These are phyloP conservation scores for Agrypnus murinus DNA, from an alignment of 2,888 invertebrate species.

Conservation along the genomic window DNA sequence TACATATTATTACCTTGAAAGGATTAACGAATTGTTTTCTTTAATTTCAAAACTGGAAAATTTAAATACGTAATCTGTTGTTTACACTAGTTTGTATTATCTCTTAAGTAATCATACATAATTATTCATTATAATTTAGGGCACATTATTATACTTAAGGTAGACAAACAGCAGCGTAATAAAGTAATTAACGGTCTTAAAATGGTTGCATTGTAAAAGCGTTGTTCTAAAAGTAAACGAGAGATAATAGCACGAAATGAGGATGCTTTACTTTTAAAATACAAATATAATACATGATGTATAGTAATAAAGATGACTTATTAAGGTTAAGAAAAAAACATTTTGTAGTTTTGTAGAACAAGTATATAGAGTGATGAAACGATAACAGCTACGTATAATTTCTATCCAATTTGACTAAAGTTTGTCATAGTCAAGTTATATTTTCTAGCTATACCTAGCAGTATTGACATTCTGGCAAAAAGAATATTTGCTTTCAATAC, in stretches of 20 bases:
- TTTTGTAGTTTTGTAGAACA: too few relatives aligned
- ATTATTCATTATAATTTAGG: constrained; percentile 49
- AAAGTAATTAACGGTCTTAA: constrained; percentile 46
- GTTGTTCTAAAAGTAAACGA: constrained; percentile 35
- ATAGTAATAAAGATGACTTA: too few relatives aligned
- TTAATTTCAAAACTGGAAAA: neutral
- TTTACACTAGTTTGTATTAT: constrained; percentile 29
- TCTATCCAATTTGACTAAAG: too few relatives aligned
- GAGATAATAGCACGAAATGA: constrained; percentile 34
- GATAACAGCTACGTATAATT: too few relatives aligned
- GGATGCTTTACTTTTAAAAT: constrained; percentile 19
- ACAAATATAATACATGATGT: too few relatives aligned
- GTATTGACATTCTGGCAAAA: too few relatives aligned
- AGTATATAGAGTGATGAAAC: too few relatives aligned
- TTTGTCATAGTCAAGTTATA: too few relatives aligned
- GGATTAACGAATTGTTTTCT: neutral
- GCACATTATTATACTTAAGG: constrained; percentile 28
- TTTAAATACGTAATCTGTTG: neutral
- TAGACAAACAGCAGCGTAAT: constrained; percentile 44
- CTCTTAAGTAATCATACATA: constrained; percentile 44
- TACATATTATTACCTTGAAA: too few relatives aligned
- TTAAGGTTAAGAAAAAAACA: too few relatives aligned
- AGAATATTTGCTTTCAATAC: too few relatives aligned
- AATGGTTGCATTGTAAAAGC: constrained; percentile 27
- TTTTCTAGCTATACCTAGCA: too few relatives aligned